Evolutionary conservation across 2,113 vertebrate genomes (phyloP), one percentile per base, ranked within the genome.

Genomic region (Speoplatyrhinus poulsoni): DNA sequence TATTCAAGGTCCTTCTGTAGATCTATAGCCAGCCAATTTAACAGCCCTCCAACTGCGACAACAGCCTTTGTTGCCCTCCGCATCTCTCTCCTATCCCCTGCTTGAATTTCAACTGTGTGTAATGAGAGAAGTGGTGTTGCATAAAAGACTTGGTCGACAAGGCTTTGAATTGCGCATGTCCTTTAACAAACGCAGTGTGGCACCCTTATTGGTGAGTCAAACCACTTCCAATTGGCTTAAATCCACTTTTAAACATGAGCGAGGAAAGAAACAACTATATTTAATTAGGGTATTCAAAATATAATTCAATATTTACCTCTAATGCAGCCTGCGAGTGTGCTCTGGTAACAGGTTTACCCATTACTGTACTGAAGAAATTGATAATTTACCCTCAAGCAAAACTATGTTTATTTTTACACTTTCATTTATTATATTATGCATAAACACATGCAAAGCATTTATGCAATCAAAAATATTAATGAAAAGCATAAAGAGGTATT

Each of bases 1-100:
- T 85, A 66, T 83, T 88, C 88, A 87, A 88, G 83, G 85, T 86
- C 82, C 70, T 68, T 86, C 66, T 80, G 33, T 70, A 62, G 62
- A 65, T 80, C 69, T 82, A 79, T 85, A 76, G 75, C 75, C 76
- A 73, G 49, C 11, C 73, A 82, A 85, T 82, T 61, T 81, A 76
- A 80, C 82, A 70, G 62, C 16, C n/a, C 75, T 33, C 69, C 77
- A 75, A 72, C 77, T 69, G 65, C 77, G 67, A 83, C 62, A 74
- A 82, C 82, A 70, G 76, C 60, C 60, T 61, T 75, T 71, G 71
- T 62, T 81, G 36, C 46, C 46, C 46, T 56, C 64, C 46, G n/a
- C 33, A 57, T 57, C 65, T 77, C 76, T 84, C 46, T 70, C 77
- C 70, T 71, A 59, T 76, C 54, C 17, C 61, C 63, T 64, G 69